phyloP scores from a whole-genome alignment of 2,888 invertebrate genomes.

The Apodemia duryi region DNA sequence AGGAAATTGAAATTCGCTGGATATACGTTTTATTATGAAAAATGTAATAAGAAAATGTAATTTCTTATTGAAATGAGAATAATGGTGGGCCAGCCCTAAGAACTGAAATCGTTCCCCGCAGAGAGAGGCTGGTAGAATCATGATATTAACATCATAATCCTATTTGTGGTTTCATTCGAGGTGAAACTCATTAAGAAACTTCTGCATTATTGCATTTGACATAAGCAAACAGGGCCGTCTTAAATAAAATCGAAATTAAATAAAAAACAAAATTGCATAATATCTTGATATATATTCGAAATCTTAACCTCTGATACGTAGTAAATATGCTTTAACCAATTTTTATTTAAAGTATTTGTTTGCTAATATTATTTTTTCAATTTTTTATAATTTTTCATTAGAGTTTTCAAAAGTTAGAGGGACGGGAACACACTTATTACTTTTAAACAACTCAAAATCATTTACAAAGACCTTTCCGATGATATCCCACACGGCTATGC shows the following conservation, averaged over 20 bases:
- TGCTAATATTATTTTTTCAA: no score
- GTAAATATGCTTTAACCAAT: no score
- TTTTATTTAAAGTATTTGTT: no score
- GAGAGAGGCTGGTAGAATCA: constrained; percentile 53
- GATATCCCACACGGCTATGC: no score
- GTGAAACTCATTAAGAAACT: constrained; percentile 71
- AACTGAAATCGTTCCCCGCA: constrained; percentile 61
- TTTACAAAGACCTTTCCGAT: no score
- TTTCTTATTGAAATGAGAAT: constrained; percentile 77
- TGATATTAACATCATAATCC: constrained; percentile 76
- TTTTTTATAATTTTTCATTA: no score
- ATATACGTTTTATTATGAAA: constrained; percentile 68
- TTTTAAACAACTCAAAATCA: no score
- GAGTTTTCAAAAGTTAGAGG: no score
- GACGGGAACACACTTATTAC: no score
- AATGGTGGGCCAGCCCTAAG: constrained; percentile 67
- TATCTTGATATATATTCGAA: no score
- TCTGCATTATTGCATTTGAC: constrained; percentile 69
- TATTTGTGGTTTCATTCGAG: constrained; percentile 65
- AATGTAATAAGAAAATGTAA: constrained; percentile 78
- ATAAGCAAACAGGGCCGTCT: constrained; percentile 36
- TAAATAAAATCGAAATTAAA: neutral
- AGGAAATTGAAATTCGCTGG: constrained; percentile 67
- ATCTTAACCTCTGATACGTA: no score
- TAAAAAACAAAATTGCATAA: no score